Evolutionary conservation across 2,888 invertebrate species (phyloP).

Genomic region (Conistra vaccinii): DNA sequence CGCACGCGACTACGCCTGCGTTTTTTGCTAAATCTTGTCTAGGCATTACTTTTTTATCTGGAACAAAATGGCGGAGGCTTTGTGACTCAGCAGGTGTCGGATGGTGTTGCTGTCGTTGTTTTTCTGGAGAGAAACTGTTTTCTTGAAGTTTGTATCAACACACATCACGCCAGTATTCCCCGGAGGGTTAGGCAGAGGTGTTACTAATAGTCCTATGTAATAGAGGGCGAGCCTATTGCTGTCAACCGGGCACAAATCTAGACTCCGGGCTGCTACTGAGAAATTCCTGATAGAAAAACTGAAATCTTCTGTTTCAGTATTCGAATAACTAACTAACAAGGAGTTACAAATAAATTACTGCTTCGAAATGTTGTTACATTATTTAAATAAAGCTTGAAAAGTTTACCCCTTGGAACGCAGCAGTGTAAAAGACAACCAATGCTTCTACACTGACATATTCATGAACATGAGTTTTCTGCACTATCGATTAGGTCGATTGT

Average conservation of each 20-base stretch:
- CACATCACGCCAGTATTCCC: not conserved
- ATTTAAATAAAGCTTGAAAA: not conserved
- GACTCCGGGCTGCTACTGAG: not conserved
- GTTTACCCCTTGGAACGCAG: not conserved
- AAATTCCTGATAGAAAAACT: not conserved
- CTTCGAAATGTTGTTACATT: not conserved
- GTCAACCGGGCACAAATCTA: not conserved
- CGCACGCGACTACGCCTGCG: constrained; percentile 56
- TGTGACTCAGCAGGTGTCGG: constrained; percentile 53
- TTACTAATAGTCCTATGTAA: not conserved
- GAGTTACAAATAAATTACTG: not conserved
- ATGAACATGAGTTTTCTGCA: constrained; percentile 25
- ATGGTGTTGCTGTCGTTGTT: not conserved
- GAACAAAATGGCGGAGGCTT: constrained; percentile 26
- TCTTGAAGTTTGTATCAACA: constrained; percentile 1
- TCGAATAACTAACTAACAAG: not conserved
- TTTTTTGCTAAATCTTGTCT: constrained; percentile 54
- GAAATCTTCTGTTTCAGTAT: not conserved
- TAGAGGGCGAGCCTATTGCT: not conserved
- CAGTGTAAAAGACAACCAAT: not conserved
- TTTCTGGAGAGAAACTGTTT: not conserved
- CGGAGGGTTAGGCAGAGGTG: not conserved
- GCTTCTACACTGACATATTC: constrained; percentile 1
- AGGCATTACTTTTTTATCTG: constrained; percentile 53
- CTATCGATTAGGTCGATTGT: constrained; percentile 60